phyloP scores from a whole-genome alignment of 2,888 invertebrate genomes.

The Ophioninae sp. region DNA sequence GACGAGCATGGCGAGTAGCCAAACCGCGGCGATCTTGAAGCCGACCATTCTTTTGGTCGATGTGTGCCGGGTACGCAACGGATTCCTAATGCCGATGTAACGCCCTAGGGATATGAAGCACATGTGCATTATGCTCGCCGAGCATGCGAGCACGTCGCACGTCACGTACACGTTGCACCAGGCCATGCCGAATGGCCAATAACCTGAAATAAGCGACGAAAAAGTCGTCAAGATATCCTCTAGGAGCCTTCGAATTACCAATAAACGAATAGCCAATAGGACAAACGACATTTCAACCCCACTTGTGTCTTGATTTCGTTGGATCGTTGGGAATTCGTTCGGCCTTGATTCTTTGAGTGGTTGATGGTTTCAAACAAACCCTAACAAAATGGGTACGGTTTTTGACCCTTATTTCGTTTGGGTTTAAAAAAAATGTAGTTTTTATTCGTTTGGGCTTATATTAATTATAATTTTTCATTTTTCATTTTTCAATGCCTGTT shows the following conservation, averaged over 20 bases:
- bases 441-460: too few species aligned
- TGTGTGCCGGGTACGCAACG: constrained; percentile 91
- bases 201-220: constrained; percentile 84
- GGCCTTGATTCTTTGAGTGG: too few species aligned
- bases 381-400: too few species aligned
- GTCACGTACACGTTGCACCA: constrained; percentile 98
- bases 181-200: constrained; percentile 94
- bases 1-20: constrained; percentile 94
- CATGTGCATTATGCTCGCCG: constrained; percentile 97
- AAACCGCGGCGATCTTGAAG: constrained; percentile 94
- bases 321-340: too few species aligned
- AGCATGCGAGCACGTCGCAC: constrained; percentile 97
- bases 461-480: too few species aligned
- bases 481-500: too few species aligned
- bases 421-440: too few species aligned
- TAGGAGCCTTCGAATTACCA: background rate
- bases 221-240: background rate
- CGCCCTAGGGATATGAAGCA: constrained; percentile 95
- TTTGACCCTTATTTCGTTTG: too few species aligned
- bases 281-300: too few species aligned
- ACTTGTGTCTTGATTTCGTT: too few species aligned
- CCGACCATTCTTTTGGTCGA: constrained; percentile 91
- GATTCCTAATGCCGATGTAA: constrained; percentile 94
- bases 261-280: background rate
- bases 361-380: too few species aligned